Conservation (phyloP, 1,140 invertebrate species). For the Zaprionus taronus region DNA sequence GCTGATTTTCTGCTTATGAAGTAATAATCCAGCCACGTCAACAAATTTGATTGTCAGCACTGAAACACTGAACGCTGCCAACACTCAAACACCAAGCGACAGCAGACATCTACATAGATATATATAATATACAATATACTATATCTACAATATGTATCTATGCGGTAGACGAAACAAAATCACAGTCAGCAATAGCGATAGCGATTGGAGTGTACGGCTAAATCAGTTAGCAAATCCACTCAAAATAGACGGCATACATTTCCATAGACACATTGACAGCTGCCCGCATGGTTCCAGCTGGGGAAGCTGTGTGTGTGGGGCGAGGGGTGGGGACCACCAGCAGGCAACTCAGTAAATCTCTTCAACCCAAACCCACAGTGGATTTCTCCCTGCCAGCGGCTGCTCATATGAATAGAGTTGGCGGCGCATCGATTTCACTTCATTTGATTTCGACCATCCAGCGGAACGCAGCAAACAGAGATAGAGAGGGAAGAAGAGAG, state of each 20-base stretch:
- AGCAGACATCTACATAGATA: conserved; percentile 7
- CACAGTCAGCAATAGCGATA: conserved; percentile 64
- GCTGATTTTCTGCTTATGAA: conserved; percentile 80
- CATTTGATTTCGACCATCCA: conserved; percentile 74
- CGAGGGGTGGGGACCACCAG: background rate
- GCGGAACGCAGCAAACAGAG: conserved; percentile 22
- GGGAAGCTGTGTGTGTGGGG: no score
- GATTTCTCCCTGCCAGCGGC: conserved; percentile 29
- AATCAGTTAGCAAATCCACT: conserved; percentile 83
- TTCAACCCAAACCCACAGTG: conserved; percentile 16
- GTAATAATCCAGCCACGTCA: conserved; percentile 82
- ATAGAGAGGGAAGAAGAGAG: background rate
- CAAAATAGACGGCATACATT: conserved; percentile 73
- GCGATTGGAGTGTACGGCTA: conserved; percentile 62
- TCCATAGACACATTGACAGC: conserved; percentile 82
- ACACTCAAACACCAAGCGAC: conserved; percentile 41
- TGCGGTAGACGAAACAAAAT: conserved; percentile 31
- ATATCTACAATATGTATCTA: background rate
- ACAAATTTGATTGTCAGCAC: conserved; percentile 79
- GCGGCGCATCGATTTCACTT: conserved; percentile 81
- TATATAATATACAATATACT: background rate
- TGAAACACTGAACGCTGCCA: conserved; percentile 52
- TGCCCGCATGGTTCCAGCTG: conserved; percentile 61
- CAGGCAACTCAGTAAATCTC: conserved; percentile 12
- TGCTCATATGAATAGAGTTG: conserved; percentile 77